Base-by-base conservation (phyloP, 2,797 vertebrate species). In the Emydoidea blandingii region DNA sequence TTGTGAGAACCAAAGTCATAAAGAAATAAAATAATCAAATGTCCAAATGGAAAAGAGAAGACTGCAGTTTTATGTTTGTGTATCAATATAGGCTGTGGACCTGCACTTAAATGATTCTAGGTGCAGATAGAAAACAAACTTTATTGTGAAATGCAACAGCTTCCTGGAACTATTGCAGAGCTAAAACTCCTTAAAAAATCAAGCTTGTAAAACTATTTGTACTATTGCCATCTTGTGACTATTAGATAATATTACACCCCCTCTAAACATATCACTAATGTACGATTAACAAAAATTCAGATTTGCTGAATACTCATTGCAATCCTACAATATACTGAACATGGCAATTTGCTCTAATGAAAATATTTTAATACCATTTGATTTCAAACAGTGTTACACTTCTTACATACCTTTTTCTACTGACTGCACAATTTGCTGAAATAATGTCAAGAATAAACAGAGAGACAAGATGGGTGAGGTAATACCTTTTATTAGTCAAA, bases 201-300 rank as follows among this genome's bases (percentile, higher is more conserved):
- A 31, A 95, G 52, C 90, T 93, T 87, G 62, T 90, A 15, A 83
- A 87, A 68, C 62, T 68, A 68, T 21, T 23, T n/a, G 52, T 31
- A 18, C 41, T 62, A 79, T 90, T 95, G 97, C 97, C 97, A 94
- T 8, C 97, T 97, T 78, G 90, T 96, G 96, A 80, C 78, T 91
- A 88, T 47, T 68, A 19, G 27, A 23, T 27, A 97, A 94, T 92
- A 97, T 56, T 96, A 93, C 94, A 97, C 15, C 2, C 44, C 37
- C 41, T 79, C 91, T 59, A 5, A 83, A 6, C 12, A 52, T 54
- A 10, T 15, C n/a, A 23, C 65, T 86, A 85, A 9, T 47, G 53
- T 49, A 47, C 8, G 16, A n/a, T 12, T 89, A 82, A 47, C 2
- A 2, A 68, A 79, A 80, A 19, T 37, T 95, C 56, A 83, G 27